These are phyloP conservation scores for Ennomos erosarius DNA, from an alignment of 2,888 invertebrate species.

Conservation along the genomic window DNA sequence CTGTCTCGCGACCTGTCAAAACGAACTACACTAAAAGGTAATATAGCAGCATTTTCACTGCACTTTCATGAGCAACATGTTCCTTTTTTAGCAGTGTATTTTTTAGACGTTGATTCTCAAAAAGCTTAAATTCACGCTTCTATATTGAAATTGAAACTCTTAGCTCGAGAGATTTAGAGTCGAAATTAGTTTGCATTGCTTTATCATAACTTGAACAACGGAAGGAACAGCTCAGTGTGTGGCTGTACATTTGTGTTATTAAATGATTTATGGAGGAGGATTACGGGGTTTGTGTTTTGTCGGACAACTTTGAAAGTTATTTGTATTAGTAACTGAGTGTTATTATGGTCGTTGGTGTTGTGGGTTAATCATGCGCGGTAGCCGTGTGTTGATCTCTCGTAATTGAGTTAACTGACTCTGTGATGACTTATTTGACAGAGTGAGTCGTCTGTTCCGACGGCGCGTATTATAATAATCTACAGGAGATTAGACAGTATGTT, in stretches of 20 bases:
- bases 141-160: constrained; percentile 42
- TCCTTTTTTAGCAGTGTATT: constrained; percentile 55
- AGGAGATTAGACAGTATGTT: constrained; percentile 60
- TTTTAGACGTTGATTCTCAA: constrained; percentile 55
- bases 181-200: constrained; percentile 40
- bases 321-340: constrained; percentile 52
- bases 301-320: constrained; percentile 64
- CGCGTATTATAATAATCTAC: constrained; percentile 65
- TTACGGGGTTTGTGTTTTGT: constrained; percentile 60
- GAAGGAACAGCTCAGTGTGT: constrained; percentile 83
- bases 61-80: constrained; percentile 50
- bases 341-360: constrained; percentile 48
- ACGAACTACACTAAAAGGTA: constrained; percentile 42
- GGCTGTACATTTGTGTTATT: constrained; percentile 84
- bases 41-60: constrained; percentile 52
- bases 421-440: constrained; percentile 84
- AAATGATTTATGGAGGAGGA: constrained; percentile 84
- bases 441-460: constrained; percentile 74
- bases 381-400: constrained; percentile 82
- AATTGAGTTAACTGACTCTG: constrained; percentile 84
- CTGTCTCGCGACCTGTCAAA: constrained; percentile 41
- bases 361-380: constrained; percentile 79
- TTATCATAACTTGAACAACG: constrained; percentile 66
- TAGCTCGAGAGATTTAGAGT: constrained; percentile 37
- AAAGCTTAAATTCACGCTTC: constrained; percentile 51